phyloP scores from a whole-genome alignment of 1,140 invertebrate species.

The Agrilus planipennis region DNA sequence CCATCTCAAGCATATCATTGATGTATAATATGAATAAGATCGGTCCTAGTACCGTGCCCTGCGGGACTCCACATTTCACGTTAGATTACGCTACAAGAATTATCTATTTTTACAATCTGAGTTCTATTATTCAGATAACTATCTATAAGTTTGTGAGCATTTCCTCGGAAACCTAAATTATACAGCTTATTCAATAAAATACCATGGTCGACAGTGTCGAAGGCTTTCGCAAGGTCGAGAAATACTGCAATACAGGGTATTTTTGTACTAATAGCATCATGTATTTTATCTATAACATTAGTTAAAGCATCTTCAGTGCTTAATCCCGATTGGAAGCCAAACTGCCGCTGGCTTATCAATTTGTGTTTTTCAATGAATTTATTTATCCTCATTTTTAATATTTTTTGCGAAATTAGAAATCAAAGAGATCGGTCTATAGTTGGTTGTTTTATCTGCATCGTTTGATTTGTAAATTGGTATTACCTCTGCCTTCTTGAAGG shows the following conservation, averaged over 20 bases:
- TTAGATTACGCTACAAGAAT: neutral
- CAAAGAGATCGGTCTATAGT: too few relatives aligned
- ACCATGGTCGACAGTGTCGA: constrained; percentile 23
- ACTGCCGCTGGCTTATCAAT: neutral
- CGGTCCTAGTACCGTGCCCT: too few relatives aligned
- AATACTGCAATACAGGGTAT: constrained; percentile 13
- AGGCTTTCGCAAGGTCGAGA: constrained; percentile 25
- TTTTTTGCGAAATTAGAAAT: neutral
- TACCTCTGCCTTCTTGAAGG: neutral
- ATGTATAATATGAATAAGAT: too few relatives aligned
- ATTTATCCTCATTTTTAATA: neutral
- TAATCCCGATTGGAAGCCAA: neutral
- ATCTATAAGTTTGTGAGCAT: constrained; percentile 13
- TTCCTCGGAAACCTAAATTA: constrained; percentile 18
- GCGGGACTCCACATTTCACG: too few relatives aligned
- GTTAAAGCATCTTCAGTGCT: neutral
- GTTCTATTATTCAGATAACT: constrained; percentile 11
- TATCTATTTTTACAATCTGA: too few relatives aligned
- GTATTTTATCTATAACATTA: neutral
- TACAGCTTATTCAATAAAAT: constrained; percentile 18
- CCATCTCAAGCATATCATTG: too few relatives aligned
- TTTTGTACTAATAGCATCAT: neutral
- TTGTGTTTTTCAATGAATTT: constrained; percentile 1
- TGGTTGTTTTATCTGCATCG: too few relatives aligned
- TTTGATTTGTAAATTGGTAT: too few relatives aligned